These are phyloP conservation scores for Drosophila nigromelanica DNA, from an alignment of 1,140 invertebrate genomes.

Conservation along the genomic window DNA sequence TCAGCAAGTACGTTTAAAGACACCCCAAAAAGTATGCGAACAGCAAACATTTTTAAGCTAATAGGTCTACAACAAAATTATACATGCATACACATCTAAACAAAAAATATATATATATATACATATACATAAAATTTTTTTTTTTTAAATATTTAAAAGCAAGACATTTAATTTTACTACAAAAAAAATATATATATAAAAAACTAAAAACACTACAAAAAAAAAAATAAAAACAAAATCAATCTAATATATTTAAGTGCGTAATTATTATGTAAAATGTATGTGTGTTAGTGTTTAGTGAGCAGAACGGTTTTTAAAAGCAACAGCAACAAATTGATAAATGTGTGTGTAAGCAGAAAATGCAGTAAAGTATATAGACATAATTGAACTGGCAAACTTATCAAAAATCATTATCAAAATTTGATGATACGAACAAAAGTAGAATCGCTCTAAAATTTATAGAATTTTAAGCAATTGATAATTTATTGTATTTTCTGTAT, in stretches of 20 bases:
- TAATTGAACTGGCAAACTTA: conserved; percentile 50
- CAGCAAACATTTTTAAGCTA: conserved; percentile 71
- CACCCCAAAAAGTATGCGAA: conserved; percentile 27
- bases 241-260: conserved; percentile 67
- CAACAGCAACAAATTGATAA: conserved; percentile 51
- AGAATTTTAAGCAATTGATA: conserved; percentile 61
- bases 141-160: conserved; percentile 72
- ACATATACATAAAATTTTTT: conserved; percentile 62
- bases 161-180: conserved; percentile 64
- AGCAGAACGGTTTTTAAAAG: conserved; percentile 75
- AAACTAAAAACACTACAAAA: conserved; percentile 35
- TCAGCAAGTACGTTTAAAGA: conserved; percentile 50
- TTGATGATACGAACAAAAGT: conserved; percentile 63
- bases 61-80: conserved; percentile 45
- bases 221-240: conserved; percentile 51
- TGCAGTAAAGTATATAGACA: conserved; percentile 39
- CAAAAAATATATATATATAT: conserved; percentile 31
- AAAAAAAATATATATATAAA: conserved; percentile 10
- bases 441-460: conserved; percentile 50
- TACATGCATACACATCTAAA: conserved; percentile 43
- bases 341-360: conserved; percentile 58
- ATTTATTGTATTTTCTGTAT: conserved; percentile 70
- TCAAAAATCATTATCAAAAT: conserved; percentile 43
- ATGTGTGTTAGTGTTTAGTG: conserved; percentile 77
- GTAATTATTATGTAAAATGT: conserved; percentile 69